Percentiles rank a stretch among this genome's conserved stretches.
Evolutionary conservation across 1,140 invertebrate species (phyloP).

Genomic region (Globodera ellingtonae): DNA sequence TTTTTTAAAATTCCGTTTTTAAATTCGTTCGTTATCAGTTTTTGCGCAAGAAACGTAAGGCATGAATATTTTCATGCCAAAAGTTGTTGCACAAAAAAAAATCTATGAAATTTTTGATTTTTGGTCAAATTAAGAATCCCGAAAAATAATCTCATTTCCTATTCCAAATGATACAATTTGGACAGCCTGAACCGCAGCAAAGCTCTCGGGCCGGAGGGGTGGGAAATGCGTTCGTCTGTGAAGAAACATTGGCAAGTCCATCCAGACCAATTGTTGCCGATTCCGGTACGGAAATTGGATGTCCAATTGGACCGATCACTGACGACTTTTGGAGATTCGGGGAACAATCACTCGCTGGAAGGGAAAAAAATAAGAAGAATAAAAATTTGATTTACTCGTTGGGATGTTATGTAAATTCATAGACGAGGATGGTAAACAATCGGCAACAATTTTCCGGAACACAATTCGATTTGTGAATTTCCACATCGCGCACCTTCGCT

Average conservation of each 20-base stretch:
- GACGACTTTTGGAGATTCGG: not conserved
- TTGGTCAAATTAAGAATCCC: too few species aligned
- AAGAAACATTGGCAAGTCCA: not conserved
- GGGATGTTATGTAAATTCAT: not conserved
- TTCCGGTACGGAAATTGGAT: not conserved
- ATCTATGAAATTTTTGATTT: too few species aligned
- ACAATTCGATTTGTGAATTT: not conserved
- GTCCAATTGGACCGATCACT: not conserved
- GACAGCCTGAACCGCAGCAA: slow-evolving; percentile 30
- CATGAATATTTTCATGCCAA: too few species aligned
- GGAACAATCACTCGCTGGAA: not conserved
- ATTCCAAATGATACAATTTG: slow-evolving; percentile 8
- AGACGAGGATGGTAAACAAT: not conserved
- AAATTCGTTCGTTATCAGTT: too few species aligned
- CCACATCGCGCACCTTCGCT: too few species aligned
- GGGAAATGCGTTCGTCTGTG: not conserved
- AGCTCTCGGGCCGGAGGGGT: not conserved
- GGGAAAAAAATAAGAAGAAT: not conserved
- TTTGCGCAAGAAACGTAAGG: too few species aligned
- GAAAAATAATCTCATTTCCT: not conserved
- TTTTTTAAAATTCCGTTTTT: too few species aligned
- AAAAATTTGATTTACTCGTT: not conserved
- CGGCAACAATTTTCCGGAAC: not conserved
- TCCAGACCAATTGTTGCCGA: not conserved
- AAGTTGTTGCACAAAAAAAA: not conserved